Percentiles rank a stretch among this genome's conserved stretches.
Conservation (phyloP, 2,888 invertebrate species). For the Zhuqinia jingwanae region DNA sequence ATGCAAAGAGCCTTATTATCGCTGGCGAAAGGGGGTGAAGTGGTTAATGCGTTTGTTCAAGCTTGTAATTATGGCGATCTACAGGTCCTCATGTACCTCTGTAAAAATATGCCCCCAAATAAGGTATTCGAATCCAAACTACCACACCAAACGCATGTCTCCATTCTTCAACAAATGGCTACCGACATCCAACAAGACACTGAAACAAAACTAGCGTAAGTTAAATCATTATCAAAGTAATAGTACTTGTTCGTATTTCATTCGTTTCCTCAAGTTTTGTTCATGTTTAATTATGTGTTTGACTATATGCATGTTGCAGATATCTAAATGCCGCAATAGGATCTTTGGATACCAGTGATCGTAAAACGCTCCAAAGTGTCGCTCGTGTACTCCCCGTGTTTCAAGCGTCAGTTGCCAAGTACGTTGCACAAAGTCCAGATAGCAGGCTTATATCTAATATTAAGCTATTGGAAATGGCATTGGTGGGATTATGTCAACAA, state of each 20-base stretch:
- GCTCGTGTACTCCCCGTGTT: constrained; percentile 78
- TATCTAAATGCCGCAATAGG: constrained; percentile 77
- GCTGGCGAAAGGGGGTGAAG: constrained; percentile 87
- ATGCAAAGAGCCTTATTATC: constrained; percentile 87
- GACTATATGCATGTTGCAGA: constrained; percentile 63
- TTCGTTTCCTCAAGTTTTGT: no score
- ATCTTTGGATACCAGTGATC: constrained; percentile 73
- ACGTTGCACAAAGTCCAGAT: constrained; percentile 72
- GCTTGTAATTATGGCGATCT: constrained; percentile 95
- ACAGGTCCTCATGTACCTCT: constrained; percentile 91
- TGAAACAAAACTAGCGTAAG: constrained; percentile 89
- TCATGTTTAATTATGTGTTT: not conserved
- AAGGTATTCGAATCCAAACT: constrained; percentile 86
- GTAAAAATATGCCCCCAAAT: constrained; percentile 91
- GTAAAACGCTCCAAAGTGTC: constrained; percentile 75
- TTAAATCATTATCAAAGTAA: no score
- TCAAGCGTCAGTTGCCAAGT: constrained; percentile 77
- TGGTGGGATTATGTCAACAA: constrained; percentile 74
- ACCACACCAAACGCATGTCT: constrained; percentile 91
- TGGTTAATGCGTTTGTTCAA: constrained; percentile 94
- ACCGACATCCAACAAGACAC: constrained; percentile 93
- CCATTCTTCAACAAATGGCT: constrained; percentile 96
- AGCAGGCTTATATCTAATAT: constrained; percentile 72
- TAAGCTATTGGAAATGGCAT: constrained; percentile 78
- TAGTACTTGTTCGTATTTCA: no score